Evolutionary conservation across 2,113 vertebrate species (phyloP).

Genomic region (Daphoenositta chrysoptera): DNA sequence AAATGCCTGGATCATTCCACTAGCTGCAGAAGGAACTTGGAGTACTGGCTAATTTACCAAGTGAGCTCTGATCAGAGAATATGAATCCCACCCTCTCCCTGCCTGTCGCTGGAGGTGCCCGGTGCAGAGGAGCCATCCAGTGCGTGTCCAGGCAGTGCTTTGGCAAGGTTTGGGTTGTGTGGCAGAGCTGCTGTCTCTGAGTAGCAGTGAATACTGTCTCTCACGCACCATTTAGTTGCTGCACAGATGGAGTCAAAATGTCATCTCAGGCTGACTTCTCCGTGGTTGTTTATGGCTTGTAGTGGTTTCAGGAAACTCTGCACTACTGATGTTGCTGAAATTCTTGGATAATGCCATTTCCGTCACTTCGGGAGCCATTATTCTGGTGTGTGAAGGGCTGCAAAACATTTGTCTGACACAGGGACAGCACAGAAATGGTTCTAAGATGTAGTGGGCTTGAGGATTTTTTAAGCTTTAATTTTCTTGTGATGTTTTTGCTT

Average conservation of each 20-base stretch:
- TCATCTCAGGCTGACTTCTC: neutral
- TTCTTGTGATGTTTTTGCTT: neutral
- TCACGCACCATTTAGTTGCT: fast-evolving
- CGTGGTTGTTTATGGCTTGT: neutral
- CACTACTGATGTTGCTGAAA: neutral
- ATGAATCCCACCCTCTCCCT: neutral
- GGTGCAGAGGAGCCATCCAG: fast-evolving
- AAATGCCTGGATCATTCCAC: neutral
- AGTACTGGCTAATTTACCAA: neutral
- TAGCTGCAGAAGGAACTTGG: neutral
- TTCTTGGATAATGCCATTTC: neutral
- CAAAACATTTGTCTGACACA: neutral
- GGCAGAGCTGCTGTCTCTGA: neutral
- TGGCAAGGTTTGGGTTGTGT: neutral
- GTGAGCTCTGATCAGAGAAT: neutral
- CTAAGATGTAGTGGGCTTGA: neutral
- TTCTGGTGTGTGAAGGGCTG: conserved; percentile 35
- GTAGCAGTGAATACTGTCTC: neutral
- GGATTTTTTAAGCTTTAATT: neutral
- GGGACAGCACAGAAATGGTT: neutral
- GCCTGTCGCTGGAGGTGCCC: fast-evolving
- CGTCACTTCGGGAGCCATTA: neutral
- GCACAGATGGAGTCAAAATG: neutral
- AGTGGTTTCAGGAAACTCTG: neutral
- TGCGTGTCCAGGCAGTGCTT: fast-evolving